Evolutionary conservation across 2,797 vertebrate genomes (phyloP), one percentile per base, ranked within the genome.

Genomic region (Chiroxiphia lanceolata): DNA sequence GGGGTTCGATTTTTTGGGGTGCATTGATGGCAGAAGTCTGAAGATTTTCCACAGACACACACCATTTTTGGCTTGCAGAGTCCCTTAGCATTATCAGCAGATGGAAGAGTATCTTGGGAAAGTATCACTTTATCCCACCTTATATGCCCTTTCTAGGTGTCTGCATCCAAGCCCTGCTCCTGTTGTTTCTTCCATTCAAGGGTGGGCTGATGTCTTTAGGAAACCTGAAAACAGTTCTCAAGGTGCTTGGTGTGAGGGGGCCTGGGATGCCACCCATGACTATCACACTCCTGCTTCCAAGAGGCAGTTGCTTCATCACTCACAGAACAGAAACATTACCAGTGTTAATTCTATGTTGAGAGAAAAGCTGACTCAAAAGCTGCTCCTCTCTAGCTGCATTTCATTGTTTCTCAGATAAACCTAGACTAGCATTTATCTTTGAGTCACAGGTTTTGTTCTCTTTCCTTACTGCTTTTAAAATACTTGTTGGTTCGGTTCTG

Each of bases 361-460:
- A 76, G 76, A 76, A 95, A 91, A 60, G 72, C 82, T 81, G 70
- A 74, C 87, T 74, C 75, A 44, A 93, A 90, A 93, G 53, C 68
- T 70, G 57, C 19, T 84, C 33, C 53, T 96, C 2, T 0, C 77
- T 75, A 57, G 75, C 71, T 71, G 6, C 45, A 6, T 83, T 90
- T 83, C 76, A 67, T 92, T 93, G 85, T 91, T 92, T 84, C 86
- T 69, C 54, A 69, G 95, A 96, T 96, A 94, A 97, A 91, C 75
- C 51, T 29, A 76, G 53, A 12, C 63, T 70, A 45, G 61, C 13
- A 1, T 75, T 97, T 96, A 97, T 97, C 97, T 95, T 53, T 54
- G 48, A 89, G 85, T 61, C 77, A 68, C 94, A 94, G 65, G 67
- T 89, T 94, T 74, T 18, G 33, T 34, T 23, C 68, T 83, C 67